These are phyloP conservation scores for Torymus texanus DNA, from an alignment of 2,888 invertebrate species.

Conservation along the genomic window DNA sequence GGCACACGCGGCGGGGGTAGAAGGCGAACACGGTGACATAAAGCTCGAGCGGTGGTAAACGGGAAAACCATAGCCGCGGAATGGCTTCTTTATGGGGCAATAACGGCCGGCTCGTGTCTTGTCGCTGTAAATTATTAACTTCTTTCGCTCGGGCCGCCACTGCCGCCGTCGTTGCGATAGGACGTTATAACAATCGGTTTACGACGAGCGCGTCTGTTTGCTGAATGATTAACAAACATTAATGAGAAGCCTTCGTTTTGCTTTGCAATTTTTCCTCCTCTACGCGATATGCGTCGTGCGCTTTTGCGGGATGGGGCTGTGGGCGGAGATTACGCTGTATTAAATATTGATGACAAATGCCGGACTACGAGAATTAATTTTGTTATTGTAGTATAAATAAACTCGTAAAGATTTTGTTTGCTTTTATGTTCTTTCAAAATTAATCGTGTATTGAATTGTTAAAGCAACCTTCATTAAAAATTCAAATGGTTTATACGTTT, in stretches of 20 bases:
- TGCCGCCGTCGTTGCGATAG: neutral
- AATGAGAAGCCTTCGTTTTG: neutral
- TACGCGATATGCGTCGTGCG: too few species aligned
- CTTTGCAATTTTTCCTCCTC: too few species aligned
- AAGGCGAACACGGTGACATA: conserved; percentile 21
- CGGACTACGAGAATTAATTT: too few species aligned
- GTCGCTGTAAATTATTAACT: conserved; percentile 72
- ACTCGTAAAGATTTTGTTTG: too few species aligned
- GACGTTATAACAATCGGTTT: conserved; percentile 38
- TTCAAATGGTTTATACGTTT: too few species aligned
- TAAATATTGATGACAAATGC: neutral
- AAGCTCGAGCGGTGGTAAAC: conserved; percentile 51
- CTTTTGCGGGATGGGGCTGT: too few species aligned
- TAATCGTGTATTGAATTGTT: too few species aligned
- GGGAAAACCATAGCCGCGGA: conserved; percentile 58
- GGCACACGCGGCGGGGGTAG: neutral
- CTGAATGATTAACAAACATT: conserved; percentile 26
- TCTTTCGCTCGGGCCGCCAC: conserved; percentile 23
- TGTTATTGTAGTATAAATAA: too few species aligned
- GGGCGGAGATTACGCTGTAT: too few species aligned
- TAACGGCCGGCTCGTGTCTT: conserved; percentile 68
- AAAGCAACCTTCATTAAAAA: too few species aligned
- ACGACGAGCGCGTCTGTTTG: conserved; percentile 19
- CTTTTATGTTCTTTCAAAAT: too few species aligned
- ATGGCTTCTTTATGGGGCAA: conserved; percentile 71